Base-by-base conservation (phyloP, 1,140 invertebrate genomes). In the Drosophila novamexicana region DNA sequence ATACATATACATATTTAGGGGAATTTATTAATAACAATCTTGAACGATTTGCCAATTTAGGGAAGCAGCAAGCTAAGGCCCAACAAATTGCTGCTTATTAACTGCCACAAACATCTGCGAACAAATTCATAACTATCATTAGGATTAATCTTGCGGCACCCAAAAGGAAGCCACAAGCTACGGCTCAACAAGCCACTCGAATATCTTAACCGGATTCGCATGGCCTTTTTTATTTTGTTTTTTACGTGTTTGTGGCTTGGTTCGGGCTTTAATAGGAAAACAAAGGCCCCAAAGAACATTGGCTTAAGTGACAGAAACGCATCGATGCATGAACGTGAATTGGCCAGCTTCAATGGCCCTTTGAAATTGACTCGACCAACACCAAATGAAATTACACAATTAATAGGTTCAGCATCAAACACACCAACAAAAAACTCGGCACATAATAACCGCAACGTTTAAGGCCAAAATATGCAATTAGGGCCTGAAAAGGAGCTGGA, bases 391-490 rank as follows among this genome's bases (percentile, higher is more conserved):
- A 85, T 85, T 85, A 81, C 79, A 86, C 78, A 85, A 85, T 85
- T 86, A 85, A 85, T 86, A 85, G 81, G 78, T 73, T 77, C 39
- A 65, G 58, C 37, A 61, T 53, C 37, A 54, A n/a, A 50, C 16
- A 47, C 36, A 49, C 54, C 53, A 74, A 56, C 54, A 57, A 32
- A 16, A 52, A 44, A 62, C 53, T 39, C 49, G 39, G 49, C 79
- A 71, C 78, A 81, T 69, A 81, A 81, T 86, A 79, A 76, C 66
- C 81, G 57, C 64, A 78, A 61, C 75, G 81, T 86, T 86, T 79
- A 88, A 76, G 72, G 52, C 64, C 56, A 66, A 86, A 86, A 88
- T 86, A 75, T 88, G 82, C 83, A 86, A 81, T 88, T 88, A 88
- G 77, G 71, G 53, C 62, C 66, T 42, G 56, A 80, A 56, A 52